Conservation (phyloP, 2,888 invertebrate genomes). For the Pandemis heparana region DNA sequence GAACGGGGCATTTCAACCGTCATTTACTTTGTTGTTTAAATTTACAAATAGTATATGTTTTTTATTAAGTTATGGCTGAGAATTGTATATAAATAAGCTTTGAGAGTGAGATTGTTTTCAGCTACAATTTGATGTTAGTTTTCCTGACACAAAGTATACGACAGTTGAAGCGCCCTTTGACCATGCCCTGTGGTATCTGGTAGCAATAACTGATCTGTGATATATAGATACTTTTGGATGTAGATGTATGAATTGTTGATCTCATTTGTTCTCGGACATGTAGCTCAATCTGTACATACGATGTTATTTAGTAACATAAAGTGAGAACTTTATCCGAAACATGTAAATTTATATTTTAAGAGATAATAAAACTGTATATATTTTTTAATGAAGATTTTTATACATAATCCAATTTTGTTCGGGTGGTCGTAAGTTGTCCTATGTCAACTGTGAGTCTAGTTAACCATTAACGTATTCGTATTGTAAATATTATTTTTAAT, state of each 20-base stretch:
- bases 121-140: background rate
- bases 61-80: too few species aligned
- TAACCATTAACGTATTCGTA: conserved; percentile 59
- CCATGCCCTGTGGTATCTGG: background rate
- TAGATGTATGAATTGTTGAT: conserved; percentile 79
- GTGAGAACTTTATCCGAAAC: conserved; percentile 67
- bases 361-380: conserved; percentile 77
- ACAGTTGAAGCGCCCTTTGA: background rate
- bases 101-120: too few species aligned
- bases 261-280: conserved; percentile 82
- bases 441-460: conserved; percentile 65
- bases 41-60: too few species aligned
- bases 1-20: too few species aligned
- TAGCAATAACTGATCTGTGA: conserved; percentile 24
- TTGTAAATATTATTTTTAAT: conserved; percentile 75
- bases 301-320: conserved; percentile 70
- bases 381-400: conserved; percentile 81
- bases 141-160: background rate
- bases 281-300: conserved; percentile 80
- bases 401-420: conserved; percentile 75
- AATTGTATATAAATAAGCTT: too few species aligned
- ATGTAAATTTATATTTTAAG: conserved; percentile 77
- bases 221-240: conserved; percentile 47
- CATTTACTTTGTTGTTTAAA: too few species aligned
- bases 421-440: conserved; percentile 72